A percentile compares a stretch with the other conserved stretches of the same genome.
Conservation (phyloP, 2,888 invertebrate genomes). For the Mythimna lalbum region DNA sequence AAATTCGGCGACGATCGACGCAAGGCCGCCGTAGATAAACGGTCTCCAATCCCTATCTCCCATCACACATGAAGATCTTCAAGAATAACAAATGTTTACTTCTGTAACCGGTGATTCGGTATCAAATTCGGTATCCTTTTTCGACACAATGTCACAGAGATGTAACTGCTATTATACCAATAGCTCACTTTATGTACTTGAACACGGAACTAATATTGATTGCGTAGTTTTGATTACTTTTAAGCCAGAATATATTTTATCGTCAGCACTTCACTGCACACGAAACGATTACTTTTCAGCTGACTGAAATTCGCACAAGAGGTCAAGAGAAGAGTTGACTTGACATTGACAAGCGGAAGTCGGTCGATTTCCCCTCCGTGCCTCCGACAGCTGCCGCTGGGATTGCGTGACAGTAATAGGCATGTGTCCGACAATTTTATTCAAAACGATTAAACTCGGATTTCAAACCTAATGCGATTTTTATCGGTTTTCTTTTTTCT, state of each 20-base stretch:
- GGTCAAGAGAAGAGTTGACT: slow-evolving; percentile 3
- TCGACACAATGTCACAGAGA: slow-evolving; percentile 11
- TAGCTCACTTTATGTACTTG: slow-evolving; percentile 10
- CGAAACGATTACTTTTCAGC: slow-evolving; percentile 24
- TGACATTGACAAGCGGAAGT: slow-evolving; percentile 28
- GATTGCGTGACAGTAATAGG: too few relatives aligned
- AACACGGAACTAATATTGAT: slow-evolving; percentile 1
- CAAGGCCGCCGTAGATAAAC: slow-evolving; percentile 98
- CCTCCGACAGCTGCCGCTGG: too few relatives aligned
- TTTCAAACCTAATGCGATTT: too few relatives aligned
- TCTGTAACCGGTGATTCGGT: slow-evolving; percentile 50
- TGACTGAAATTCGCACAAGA: slow-evolving; percentile 44
- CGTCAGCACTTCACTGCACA: slow-evolving; percentile 21
- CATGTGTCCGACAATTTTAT: too few relatives aligned
- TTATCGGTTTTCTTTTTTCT: too few relatives aligned
- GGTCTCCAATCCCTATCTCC: slow-evolving; percentile 97
- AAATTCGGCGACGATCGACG: slow-evolving; percentile 98
- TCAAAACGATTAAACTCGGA: too few relatives aligned
- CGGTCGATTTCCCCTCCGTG: too few relatives aligned
- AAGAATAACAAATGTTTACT: slow-evolving; percentile 44
- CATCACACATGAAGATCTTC: slow-evolving; percentile 89
- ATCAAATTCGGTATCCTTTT: slow-evolving; percentile 24
- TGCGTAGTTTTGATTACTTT: slow-evolving; percentile 14
- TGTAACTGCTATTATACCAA: neutral
- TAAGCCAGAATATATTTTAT: slow-evolving; percentile 30